Percentiles rank a stretch among this genome's conserved stretches.
Evolutionary conservation across 2,888 invertebrate genomes (phyloP).

Genomic region (Rhopalosiphum nymphaeae): DNA sequence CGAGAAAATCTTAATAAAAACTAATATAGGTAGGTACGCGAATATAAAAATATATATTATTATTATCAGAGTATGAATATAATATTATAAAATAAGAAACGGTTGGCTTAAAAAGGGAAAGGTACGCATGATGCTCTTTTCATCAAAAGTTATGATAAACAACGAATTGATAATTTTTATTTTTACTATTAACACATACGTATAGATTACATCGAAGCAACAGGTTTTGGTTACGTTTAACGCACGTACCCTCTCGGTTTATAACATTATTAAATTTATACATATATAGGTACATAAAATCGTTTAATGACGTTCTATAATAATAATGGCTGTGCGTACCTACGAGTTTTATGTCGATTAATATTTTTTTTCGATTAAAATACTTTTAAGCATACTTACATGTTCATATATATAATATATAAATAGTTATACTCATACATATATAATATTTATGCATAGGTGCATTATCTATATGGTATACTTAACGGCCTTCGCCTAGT

Average conservation of each 20-base stretch:
- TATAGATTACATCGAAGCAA: not conserved
- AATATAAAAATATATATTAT: not conserved
- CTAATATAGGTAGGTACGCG: too few species aligned
- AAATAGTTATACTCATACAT: not conserved
- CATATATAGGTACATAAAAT: not conserved
- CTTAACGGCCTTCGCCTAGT: not conserved
- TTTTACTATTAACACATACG: not conserved
- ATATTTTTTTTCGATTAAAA: conserved; percentile 30
- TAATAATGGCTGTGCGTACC: not conserved
- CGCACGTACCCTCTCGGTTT: not conserved
- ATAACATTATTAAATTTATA: conserved; percentile 9
- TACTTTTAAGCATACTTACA: not conserved
- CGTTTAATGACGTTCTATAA: conserved; percentile 7
- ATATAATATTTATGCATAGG: not conserved
- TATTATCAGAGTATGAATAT: not conserved
- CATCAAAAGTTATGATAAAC: not conserved
- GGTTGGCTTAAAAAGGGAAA: not conserved
- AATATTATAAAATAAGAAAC: not conserved
- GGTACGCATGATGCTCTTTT: not conserved
- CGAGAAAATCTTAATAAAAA: not conserved
- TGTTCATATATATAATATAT: not conserved
- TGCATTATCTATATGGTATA: not conserved
- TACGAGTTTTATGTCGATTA: conserved; percentile 4
- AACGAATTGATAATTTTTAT: conserved; percentile 2
- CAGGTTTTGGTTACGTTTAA: not conserved